Conservation (phyloP, 2,797 vertebrate genomes). For the Acanthurus leucopareius region DNA sequence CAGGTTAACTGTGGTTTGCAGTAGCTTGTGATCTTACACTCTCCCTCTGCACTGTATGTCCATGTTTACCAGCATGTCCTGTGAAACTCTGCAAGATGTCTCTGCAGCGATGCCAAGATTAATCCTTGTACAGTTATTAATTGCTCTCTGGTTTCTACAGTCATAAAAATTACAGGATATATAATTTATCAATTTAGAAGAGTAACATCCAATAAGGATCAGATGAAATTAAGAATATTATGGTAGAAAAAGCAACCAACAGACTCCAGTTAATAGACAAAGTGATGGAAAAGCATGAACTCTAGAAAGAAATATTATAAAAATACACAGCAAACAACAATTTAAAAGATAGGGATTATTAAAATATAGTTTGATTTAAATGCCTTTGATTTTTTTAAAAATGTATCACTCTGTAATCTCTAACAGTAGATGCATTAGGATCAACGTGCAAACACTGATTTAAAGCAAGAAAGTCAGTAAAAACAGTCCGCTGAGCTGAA, state of each 20-base stretch:
- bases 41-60: conserved; percentile 35
- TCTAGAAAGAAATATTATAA: too few relatives aligned
- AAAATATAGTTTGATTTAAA: background rate
- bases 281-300: too few relatives aligned
- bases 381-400: background rate
- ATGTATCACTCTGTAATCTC: background rate
- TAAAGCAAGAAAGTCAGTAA: background rate
- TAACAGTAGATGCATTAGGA: background rate
- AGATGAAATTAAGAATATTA: too few relatives aligned
- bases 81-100: conserved; percentile 70
- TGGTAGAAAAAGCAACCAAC: too few relatives aligned
- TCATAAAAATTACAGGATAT: background rate
- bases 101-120: conserved; percentile 40
- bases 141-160: background rate
- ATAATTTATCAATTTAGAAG: too few relatives aligned
- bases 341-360: too few relatives aligned
- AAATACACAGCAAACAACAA: too few relatives aligned
- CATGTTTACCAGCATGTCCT: conserved; percentile 47
- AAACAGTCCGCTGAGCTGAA: background rate
- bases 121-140: background rate
- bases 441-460: background rate
- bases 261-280: too few relatives aligned
- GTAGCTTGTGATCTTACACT: conserved; percentile 45
- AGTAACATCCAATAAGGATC: too few relatives aligned
- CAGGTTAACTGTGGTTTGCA: conserved; percentile 40